A percentile compares a stretch with the other conserved stretches of the same genome.
Evolutionary conservation across 2,888 invertebrate species (phyloP).

Genomic region (Torymus texanus): DNA sequence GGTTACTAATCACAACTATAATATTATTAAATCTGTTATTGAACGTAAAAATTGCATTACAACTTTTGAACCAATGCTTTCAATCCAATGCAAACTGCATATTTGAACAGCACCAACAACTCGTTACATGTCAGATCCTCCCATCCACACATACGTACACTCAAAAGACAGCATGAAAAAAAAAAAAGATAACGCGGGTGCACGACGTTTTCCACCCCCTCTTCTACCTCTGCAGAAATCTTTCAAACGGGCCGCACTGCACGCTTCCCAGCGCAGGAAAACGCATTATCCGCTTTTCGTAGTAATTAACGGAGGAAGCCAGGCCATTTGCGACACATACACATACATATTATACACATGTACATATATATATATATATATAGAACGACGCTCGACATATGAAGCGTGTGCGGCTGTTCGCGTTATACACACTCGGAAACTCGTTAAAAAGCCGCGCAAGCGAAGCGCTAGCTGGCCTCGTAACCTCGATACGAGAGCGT

Average conservation of each 20-base stretch:
- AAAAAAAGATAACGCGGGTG: neutral
- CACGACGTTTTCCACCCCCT: neutral
- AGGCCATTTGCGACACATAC: slow-evolving; percentile 21
- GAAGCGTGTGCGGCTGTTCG: neutral
- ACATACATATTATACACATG: slow-evolving; percentile 4
- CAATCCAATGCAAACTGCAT: no score
- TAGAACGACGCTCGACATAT: slow-evolving; percentile 4
- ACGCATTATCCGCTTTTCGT: slow-evolving; percentile 24
- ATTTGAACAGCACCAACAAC: no score
- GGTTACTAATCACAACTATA: no score
- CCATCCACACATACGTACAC: no score
- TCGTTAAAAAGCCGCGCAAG: slow-evolving; percentile 45
- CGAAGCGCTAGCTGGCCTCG: slow-evolving; percentile 25
- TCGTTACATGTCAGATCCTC: no score
- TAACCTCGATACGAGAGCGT: slow-evolving; percentile 36
- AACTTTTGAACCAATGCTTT: no score
- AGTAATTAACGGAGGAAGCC: slow-evolving; percentile 46
- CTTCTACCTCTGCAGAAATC: neutral
- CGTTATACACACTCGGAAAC: slow-evolving; percentile 25
- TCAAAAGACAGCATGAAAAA: neutral
- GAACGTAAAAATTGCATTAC: no score
- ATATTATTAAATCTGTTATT: no score
- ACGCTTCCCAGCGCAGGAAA: neutral
- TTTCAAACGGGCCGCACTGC: neutral
- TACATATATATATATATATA: neutral